Percentiles rank a stretch among this genome's conserved stretches.
Evolutionary conservation across 2,797 vertebrate species (phyloP).

Genomic region (Chelon labrosus): DNA sequence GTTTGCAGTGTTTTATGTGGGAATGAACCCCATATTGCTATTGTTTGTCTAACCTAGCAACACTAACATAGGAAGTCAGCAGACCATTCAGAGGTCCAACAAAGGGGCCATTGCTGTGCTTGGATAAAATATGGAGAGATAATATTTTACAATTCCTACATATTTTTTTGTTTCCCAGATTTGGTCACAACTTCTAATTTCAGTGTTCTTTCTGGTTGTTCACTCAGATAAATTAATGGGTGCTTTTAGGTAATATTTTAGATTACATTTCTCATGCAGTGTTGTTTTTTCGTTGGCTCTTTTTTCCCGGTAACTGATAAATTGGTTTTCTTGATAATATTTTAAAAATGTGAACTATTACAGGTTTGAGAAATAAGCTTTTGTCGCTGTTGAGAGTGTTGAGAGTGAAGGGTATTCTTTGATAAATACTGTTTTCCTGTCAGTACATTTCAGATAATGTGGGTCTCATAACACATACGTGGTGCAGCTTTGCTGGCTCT

Average conservation of each 20-base stretch:
- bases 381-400: background rate
- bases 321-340: background rate
- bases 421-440: conserved; percentile 7
- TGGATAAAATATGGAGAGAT: background rate
- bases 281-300: background rate
- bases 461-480: conserved; percentile 12
- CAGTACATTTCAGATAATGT: conserved; percentile 1
- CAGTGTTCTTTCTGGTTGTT: no score
- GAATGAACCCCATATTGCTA: no score
- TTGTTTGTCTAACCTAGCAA: no score
- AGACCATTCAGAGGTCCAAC: no score
- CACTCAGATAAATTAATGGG: background rate
- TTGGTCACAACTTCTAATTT: background rate
- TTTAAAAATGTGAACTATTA: background rate
- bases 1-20: no score
- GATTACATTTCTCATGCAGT: background rate
- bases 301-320: background rate
- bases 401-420: background rate
- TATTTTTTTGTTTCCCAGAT: no score
- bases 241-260: background rate
- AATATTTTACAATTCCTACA: no score
- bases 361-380: background rate
- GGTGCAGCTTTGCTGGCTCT: background rate
- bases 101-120: background rate
- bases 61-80: no score